Evolutionary conservation across 92 coral and sea anemone species (phyloP).

Genomic region (Isaurus tuberculatus): DNA sequence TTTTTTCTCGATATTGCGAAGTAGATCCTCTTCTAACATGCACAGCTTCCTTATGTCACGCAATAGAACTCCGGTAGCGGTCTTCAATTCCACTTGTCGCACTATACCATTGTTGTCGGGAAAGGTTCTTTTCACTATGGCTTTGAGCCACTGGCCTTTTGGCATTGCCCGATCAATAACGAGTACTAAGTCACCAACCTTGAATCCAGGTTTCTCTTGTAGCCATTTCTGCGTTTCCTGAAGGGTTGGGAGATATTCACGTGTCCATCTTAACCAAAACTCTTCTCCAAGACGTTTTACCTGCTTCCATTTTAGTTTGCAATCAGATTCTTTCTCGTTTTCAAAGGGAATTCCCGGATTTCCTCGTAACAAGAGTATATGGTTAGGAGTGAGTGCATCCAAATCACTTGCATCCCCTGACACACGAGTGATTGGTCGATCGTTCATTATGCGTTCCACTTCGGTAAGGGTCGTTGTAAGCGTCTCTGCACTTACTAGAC

Average conservation of each 20-base stretch:
- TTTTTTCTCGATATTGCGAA: neutral
- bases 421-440: constrained; percentile 66
- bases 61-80: constrained; percentile 28
- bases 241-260: constrained; percentile 47
- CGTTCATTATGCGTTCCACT: constrained; percentile 68
- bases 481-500: constrained; percentile 59
- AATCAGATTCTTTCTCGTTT: constrained; percentile 34
- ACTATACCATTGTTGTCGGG: constrained; percentile 53
- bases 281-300: constrained; percentile 58
- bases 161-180: constrained; percentile 33
- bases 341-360: constrained; percentile 51
- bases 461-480: constrained; percentile 57
- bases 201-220: constrained; percentile 51
- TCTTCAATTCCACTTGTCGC: constrained; percentile 49
- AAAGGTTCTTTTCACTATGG: constrained; percentile 42
- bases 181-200: constrained; percentile 60
- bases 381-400: constrained; percentile 63
- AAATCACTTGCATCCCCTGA: constrained; percentile 59
- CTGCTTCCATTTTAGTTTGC: constrained; percentile 69
- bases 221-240: constrained; percentile 56
- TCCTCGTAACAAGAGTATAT: constrained; percentile 46
- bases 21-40: constrained; percentile 54
- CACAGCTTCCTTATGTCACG: constrained; percentile 54
- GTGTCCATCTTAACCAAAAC: constrained; percentile 48
- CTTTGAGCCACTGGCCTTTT: constrained; percentile 62